These are phyloP conservation scores for Trissoscelio sp. DNA, from an alignment of 2,888 invertebrate genomes.

Conservation along the genomic window DNA sequence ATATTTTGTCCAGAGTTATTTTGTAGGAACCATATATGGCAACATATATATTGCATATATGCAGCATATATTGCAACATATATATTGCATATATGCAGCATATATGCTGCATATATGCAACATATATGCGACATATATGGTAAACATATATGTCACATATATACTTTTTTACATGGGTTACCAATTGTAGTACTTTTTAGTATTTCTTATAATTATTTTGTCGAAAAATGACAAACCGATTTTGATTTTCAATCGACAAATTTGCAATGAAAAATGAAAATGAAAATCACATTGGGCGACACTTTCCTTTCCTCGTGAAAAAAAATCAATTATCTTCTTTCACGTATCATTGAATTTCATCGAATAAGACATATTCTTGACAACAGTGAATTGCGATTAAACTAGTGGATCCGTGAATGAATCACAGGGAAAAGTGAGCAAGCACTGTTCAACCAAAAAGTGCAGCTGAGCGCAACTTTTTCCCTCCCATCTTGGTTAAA, in stretches of 20 bases:
- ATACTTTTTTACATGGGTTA: too few species aligned
- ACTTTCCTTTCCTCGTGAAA: conserved; percentile 23
- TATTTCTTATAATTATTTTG: too few species aligned
- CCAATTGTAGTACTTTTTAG: too few species aligned
- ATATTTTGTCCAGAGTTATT: too few species aligned
- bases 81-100: too few species aligned
- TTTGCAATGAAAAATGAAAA: conserved; percentile 3
- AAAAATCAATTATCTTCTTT: conserved; percentile 55
- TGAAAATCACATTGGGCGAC: neutral
- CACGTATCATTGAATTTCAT: conserved; percentile 44
- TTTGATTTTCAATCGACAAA: neutral
- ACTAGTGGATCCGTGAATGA: conserved; percentile 29
- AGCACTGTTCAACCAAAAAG: conserved; percentile 44
- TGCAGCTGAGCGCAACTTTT: conserved; percentile 29
- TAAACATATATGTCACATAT: too few species aligned
- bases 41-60: too few species aligned
- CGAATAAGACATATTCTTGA: conserved; percentile 52
- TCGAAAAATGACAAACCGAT: too few species aligned
- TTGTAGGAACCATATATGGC: too few species aligned
- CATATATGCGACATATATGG: too few species aligned
- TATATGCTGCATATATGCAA: too few species aligned
- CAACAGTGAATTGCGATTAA: conserved; percentile 44
- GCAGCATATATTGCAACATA: too few species aligned
- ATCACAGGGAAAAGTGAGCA: conserved; percentile 14
- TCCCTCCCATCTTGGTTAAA: conserved; percentile 5